phyloP scores from a whole-genome alignment of 2,113 vertebrate species.

The Syngnathus typhle region DNA sequence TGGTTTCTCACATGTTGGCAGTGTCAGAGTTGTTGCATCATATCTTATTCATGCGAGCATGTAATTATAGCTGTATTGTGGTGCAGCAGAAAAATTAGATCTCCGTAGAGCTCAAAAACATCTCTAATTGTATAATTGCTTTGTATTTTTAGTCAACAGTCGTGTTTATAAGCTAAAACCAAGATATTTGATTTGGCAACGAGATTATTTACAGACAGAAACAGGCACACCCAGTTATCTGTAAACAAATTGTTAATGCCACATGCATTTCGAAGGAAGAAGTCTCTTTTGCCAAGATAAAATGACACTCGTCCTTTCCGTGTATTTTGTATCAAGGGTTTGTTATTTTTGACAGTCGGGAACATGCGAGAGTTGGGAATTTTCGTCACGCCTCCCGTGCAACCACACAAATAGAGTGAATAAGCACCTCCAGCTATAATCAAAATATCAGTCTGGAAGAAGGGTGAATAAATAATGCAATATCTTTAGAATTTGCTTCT shows the following conservation, averaged over 20 bases:
- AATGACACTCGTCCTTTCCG: constrained; percentile 31
- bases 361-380: constrained; percentile 49
- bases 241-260: constrained; percentile 34
- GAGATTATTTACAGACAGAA: constrained; percentile 23
- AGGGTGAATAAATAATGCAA: constrained; percentile 65
- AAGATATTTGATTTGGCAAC: constrained; percentile 40
- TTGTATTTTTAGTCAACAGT: constrained; percentile 20
- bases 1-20: constrained; percentile 9
- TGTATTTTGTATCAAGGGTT: constrained; percentile 26
- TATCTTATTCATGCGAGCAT: constrained; percentile 21
- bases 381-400: constrained; percentile 47
- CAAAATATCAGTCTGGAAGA: constrained; percentile 50
- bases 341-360: constrained; percentile 23
- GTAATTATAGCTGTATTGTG: constrained; percentile 46
- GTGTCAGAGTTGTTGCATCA: constrained; percentile 44
- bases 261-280: constrained; percentile 24
- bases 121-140: constrained; percentile 25
- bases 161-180: constrained; percentile 21
- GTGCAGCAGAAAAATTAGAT: constrained; percentile 36
- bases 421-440: constrained; percentile 59
- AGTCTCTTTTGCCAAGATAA: constrained; percentile 19
- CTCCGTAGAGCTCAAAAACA: constrained; percentile 37
- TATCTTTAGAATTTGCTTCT: constrained; percentile 58
- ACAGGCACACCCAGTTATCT: constrained; percentile 41
- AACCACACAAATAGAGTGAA: constrained; percentile 40